Evolutionary conservation across 2,113 vertebrate species (phyloP).

Genomic region (Lucifuga dentata): DNA sequence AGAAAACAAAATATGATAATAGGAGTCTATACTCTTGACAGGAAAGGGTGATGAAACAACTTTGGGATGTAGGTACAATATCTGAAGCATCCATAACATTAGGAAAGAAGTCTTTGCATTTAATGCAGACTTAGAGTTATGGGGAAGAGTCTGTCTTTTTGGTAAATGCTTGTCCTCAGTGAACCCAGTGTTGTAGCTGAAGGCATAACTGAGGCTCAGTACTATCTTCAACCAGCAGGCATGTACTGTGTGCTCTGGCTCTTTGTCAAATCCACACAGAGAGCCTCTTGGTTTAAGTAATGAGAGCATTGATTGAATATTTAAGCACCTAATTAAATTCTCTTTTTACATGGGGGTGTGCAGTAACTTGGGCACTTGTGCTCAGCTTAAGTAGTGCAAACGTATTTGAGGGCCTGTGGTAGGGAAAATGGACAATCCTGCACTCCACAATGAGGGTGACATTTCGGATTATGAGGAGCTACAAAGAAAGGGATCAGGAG

Average conservation of each 20-base stretch:
- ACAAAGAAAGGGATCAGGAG: conserved; percentile 35
- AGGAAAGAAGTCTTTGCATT: conserved; percentile 32
- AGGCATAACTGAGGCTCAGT: conserved; percentile 19
- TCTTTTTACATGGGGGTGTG: conserved; percentile 38
- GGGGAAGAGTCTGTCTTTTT: conserved; percentile 21
- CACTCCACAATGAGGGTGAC: conserved; percentile 28
- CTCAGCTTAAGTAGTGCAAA: conserved; percentile 34
- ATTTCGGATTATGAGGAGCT: conserved; percentile 37
- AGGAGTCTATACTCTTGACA: conserved; percentile 4
- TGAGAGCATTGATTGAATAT: conserved; percentile 70
- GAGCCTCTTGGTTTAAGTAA: conserved; percentile 65
- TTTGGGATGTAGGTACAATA: conserved; percentile 41
- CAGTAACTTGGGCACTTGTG: conserved; percentile 42
- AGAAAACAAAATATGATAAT: conserved; percentile 13
- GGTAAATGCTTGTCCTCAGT: conserved; percentile 42
- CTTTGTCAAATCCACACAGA: conserved; percentile 65
- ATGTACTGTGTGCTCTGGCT: conserved; percentile 48
- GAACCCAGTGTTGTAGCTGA: conserved; percentile 37
- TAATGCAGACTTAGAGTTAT: conserved; percentile 46
- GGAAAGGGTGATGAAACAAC: conserved; percentile 45
- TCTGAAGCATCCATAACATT: conserved; percentile 40
- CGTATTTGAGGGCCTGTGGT: conserved; percentile 20
- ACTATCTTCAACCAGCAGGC: conserved; percentile 70
- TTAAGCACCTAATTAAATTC: conserved; percentile 66
- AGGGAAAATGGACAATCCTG: conserved; percentile 6